Percentiles rank a stretch among this genome's conserved stretches.
phyloP scores from a whole-genome alignment of 2,888 invertebrate species.

The Dolichomitus sp. region DNA sequence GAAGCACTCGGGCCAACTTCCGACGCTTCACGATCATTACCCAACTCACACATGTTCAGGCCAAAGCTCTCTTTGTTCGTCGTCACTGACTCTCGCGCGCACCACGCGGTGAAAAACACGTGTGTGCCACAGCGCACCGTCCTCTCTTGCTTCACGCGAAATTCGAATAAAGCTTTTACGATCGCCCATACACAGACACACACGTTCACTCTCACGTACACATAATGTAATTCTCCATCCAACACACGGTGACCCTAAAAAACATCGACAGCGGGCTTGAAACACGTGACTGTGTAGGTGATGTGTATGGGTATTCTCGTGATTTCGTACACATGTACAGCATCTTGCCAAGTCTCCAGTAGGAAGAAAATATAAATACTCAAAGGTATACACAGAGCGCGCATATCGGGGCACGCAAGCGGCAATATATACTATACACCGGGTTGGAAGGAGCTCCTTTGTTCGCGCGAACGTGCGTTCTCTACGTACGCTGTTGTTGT shows the following conservation, averaged over 20 bases:
- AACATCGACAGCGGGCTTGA: slow-evolving; percentile 20
- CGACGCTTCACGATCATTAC: slow-evolving; percentile 28
- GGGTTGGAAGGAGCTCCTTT: slow-evolving; percentile 44
- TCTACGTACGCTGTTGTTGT: not conserved
- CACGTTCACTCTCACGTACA: not conserved
- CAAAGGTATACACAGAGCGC: slow-evolving; percentile 27
- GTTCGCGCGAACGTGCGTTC: slow-evolving; percentile 35
- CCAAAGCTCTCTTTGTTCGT: slow-evolving; percentile 38
- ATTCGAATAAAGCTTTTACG: slow-evolving; percentile 39
- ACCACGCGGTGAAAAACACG: slow-evolving; percentile 60
- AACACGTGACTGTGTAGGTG: slow-evolving; percentile 25
- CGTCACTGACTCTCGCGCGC: slow-evolving; percentile 4
- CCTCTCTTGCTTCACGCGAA: slow-evolving; percentile 18
- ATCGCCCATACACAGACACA: slow-evolving; percentile 15
- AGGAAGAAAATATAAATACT: slow-evolving; percentile 53
- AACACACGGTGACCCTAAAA: slow-evolving; percentile 5
- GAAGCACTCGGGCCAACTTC: slow-evolving; percentile 39
- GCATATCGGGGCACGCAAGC: slow-evolving; percentile 26
- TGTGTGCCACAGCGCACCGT: slow-evolving; percentile 17
- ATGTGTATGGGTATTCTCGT: slow-evolving; percentile 19
- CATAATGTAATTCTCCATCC: not conserved
- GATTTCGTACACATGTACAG: slow-evolving; percentile 30
- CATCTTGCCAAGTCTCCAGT: slow-evolving; percentile 10
- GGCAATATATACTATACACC: slow-evolving; percentile 4
- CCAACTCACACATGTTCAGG: slow-evolving; percentile 6